Conservation (phyloP, 1,140 invertebrate species). For the Drosophila serrata region DNA sequence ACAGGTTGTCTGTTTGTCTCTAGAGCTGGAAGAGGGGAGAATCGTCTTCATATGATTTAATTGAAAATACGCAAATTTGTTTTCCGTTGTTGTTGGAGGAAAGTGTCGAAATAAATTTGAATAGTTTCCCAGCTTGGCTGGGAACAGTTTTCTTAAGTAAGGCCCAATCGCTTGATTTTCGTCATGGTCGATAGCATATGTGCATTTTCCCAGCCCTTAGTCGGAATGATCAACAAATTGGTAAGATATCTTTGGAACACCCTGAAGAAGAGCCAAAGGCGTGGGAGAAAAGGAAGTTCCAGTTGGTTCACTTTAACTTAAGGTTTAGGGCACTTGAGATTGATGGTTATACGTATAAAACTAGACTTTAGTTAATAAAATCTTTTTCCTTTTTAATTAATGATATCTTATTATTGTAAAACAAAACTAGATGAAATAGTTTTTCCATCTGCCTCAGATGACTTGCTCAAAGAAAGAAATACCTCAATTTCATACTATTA, state of each 20-base stretch:
- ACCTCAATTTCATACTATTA: constrained; percentile 38
- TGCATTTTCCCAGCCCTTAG: constrained; percentile 29
- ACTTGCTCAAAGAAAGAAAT: constrained; percentile 42
- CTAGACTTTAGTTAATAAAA: not conserved
- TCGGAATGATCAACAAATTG: constrained; percentile 30
- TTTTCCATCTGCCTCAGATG: constrained; percentile 41
- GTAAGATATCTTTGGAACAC: constrained; percentile 25
- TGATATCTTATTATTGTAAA: not conserved
- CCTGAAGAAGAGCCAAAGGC: not conserved
- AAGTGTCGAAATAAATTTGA: constrained; percentile 51
- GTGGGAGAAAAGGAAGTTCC: constrained; percentile 10
- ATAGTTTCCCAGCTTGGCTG: constrained; percentile 25
- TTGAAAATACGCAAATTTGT: constrained; percentile 68
- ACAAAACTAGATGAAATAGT: no score
- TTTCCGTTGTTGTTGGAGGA: constrained; percentile 5
- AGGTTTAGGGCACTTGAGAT: not conserved
- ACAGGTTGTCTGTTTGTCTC: constrained; percentile 51
- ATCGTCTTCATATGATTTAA: constrained; percentile 61
- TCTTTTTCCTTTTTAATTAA: not conserved
- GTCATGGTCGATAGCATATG: constrained; percentile 39
- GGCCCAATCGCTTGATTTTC: constrained; percentile 17
- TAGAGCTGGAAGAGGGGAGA: constrained; percentile 4
- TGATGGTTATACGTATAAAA: not conserved
- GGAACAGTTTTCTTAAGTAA: constrained; percentile 24
- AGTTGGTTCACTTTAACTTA: not conserved